phyloP scores from a whole-genome alignment of 2,888 invertebrate genomes.

The Amblyteles armatorius region DNA sequence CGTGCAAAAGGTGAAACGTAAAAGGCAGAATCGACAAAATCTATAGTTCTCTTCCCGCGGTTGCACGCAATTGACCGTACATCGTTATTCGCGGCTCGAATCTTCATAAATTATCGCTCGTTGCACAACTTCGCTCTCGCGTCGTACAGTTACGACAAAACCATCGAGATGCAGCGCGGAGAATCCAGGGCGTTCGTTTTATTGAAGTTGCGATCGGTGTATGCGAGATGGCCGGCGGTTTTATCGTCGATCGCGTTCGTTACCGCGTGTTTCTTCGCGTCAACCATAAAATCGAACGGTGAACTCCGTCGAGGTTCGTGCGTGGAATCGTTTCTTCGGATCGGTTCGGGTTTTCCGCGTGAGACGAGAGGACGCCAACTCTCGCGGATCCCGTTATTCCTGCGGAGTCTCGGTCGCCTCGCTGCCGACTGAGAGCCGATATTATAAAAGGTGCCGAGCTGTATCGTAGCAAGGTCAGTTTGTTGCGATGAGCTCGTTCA shows the following conservation, averaged over 20 bases:
- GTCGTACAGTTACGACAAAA: constrained; percentile 31
- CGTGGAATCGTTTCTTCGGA: constrained; percentile 52
- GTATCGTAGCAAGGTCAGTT: constrained; percentile 55
- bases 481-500: constrained; percentile 54
- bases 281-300: constrained; percentile 64
- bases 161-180: not conserved
- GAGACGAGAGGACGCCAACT: constrained; percentile 25
- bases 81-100: not conserved
- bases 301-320: constrained; percentile 51
- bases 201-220: constrained; percentile 2
- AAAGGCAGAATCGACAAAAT: not conserved
- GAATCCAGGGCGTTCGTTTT: constrained; percentile 26
- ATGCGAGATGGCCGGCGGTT: not conserved
- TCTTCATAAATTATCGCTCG: constrained; percentile 6
- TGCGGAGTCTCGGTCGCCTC: not conserved
- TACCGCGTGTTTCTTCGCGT: constrained; percentile 8
- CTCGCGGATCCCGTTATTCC: constrained; percentile 54
- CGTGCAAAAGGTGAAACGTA: not conserved
- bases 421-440: constrained; percentile 11
- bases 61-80: not conserved
- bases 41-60: not conserved
- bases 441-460: constrained; percentile 59
- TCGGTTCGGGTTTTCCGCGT: constrained; percentile 6
- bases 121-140: not conserved
- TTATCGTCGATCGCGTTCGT: constrained; percentile 13